Conservation (phyloP, 2,888 invertebrate species). For the Hartigia nigra region DNA sequence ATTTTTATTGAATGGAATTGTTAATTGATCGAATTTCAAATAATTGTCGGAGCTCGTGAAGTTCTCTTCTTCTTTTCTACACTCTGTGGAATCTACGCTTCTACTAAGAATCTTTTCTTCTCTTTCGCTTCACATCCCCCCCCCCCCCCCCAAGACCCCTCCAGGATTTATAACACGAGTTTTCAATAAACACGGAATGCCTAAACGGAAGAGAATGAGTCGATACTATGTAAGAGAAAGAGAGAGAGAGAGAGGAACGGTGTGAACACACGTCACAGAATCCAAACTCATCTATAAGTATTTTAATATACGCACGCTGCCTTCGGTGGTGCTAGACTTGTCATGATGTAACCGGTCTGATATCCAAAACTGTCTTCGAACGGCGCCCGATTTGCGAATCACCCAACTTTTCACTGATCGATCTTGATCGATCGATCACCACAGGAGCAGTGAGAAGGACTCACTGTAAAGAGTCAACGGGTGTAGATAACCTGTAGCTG, state of each 20-base stretch:
- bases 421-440: neutral
- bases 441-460: neutral
- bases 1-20: neutral
- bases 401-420: conserved; percentile 1
- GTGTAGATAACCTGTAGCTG: neutral
- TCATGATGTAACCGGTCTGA: conserved; percentile 46
- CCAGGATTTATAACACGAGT: conserved; percentile 7
- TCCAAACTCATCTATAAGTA: neutral
- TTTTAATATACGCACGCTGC: conserved; percentile 45
- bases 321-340: conserved; percentile 42
- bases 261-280: neutral
- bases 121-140: neutral
- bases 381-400: conserved; percentile 1
- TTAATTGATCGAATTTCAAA: neutral
- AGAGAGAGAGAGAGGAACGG: neutral
- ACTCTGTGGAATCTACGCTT: neutral
- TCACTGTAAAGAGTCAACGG: neutral
- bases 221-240: no score
- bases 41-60: neutral
- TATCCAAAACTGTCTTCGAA: conserved; percentile 17
- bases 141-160: neutral
- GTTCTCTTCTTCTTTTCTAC: neutral
- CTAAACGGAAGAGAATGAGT: no score
- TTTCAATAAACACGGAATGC: conserved; percentile 29
- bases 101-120: neutral